Conservation (phyloP, 2,888 invertebrate species). For the Dastarcus helophoroides region DNA sequence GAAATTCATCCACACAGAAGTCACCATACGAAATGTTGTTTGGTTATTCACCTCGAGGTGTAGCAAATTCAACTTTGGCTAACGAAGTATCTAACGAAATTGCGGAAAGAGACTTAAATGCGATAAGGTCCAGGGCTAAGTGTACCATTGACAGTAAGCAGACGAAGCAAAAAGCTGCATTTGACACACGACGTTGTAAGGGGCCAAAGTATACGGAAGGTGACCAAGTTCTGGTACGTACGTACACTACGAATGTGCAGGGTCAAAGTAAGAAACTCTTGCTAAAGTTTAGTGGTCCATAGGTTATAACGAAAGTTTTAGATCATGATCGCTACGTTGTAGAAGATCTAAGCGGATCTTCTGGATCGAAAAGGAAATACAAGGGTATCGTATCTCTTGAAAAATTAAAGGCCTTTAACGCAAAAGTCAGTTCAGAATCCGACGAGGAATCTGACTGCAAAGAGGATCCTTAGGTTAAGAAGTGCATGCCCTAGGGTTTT, state of each 20-base stretch:
- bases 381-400: not conserved
- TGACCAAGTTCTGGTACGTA: constrained; percentile 7
- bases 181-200: constrained; percentile 5
- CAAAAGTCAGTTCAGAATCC: too few species aligned
- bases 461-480: too few species aligned
- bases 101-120: not conserved
- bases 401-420: not conserved
- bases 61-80: not conserved
- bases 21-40: constrained; percentile 5
- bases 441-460: too few species aligned
- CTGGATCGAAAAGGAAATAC: constrained; percentile 1
- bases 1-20: constrained; percentile 3
- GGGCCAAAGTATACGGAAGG: constrained; percentile 4
- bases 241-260: not conserved
- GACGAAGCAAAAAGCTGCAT: constrained; percentile 6
- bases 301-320: constrained; percentile 6
- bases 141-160: constrained; percentile 3
- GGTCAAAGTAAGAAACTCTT: constrained; percentile 10
- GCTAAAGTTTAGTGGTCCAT: constrained; percentile 11
- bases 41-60: constrained; percentile 2
- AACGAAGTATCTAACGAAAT: not conserved
- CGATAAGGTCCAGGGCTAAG: constrained; percentile 3
- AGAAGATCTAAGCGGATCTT: constrained; percentile 1
- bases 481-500: too few species aligned
- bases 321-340: constrained; percentile 4